Evolutionary conservation across 2,888 invertebrate genomes (phyloP).

Genomic region (Drosophila percnosoma): DNA sequence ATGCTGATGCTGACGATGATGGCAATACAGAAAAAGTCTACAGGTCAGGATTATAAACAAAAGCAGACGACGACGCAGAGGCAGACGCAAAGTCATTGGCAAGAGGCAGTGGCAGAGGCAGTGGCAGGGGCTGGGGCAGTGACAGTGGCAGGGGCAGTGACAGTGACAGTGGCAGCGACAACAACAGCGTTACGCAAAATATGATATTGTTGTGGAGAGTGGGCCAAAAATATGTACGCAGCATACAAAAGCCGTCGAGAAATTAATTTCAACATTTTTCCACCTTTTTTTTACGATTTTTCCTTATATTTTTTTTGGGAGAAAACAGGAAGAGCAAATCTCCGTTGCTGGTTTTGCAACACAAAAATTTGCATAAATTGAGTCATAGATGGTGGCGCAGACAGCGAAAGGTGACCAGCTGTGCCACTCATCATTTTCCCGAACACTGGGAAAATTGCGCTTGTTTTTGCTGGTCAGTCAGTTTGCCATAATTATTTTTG

Average conservation of each 20-base stretch:
- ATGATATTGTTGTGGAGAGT: constrained; percentile 39
- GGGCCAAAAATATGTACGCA: constrained; percentile 30
- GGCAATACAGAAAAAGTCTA: constrained; percentile 55
- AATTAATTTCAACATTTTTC: constrained; percentile 76
- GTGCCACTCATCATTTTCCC: constrained; percentile 30
- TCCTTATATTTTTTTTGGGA: background rate
- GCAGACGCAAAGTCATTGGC: background rate
- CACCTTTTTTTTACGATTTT: constrained; percentile 50
- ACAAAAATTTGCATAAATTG: constrained; percentile 51
- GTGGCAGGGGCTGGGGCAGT: background rate
- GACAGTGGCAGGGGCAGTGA: background rate
- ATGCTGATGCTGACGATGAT: constrained; percentile 33
- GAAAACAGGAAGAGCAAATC: constrained; percentile 34
- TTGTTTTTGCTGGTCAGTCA: constrained; percentile 17
- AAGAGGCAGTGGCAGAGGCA: background rate
- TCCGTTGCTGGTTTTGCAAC: constrained; percentile 14
- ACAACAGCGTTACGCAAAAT: constrained; percentile 59
- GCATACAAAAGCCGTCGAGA: constrained; percentile 56
- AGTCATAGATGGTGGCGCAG: constrained; percentile 30
- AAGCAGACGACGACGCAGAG: constrained; percentile 36
- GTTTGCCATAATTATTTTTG: constrained; percentile 33
- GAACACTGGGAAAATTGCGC: constrained; percentile 26
- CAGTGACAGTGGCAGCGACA: background rate
- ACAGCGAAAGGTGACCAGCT: constrained; percentile 19
- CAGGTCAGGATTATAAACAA: constrained; percentile 73